These are phyloP conservation scores for Zaprionus davidi DNA, from an alignment of 1,140 invertebrate genomes.

Conservation along the genomic window DNA sequence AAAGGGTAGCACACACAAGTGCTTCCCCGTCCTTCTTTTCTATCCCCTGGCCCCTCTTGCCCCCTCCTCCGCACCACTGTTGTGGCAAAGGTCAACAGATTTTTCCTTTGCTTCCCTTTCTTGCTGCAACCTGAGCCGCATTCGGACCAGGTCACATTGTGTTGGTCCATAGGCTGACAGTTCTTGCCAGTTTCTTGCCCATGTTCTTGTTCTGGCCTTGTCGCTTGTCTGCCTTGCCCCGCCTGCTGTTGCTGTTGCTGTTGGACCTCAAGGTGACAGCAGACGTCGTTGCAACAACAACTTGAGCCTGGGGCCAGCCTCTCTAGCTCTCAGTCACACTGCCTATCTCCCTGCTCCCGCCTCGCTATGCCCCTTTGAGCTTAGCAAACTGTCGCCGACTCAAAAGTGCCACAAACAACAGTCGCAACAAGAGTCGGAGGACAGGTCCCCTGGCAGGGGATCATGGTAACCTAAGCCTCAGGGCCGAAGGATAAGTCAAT, in stretches of 20 bases:
- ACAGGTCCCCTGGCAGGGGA: constrained; percentile 18
- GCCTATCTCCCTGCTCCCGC: not conserved
- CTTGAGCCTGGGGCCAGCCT: constrained; percentile 53
- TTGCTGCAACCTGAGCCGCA: constrained; percentile 25
- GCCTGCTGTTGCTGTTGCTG: constrained; percentile 7
- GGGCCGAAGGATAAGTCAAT: not conserved
- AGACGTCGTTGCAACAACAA: constrained; percentile 37
- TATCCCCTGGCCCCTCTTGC: not conserved
- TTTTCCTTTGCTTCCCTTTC: constrained; percentile 26
- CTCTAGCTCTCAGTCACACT: not conserved
- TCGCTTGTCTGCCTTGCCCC: not conserved
- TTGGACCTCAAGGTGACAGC: constrained; percentile 66
- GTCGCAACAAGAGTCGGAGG: constrained; percentile 14
- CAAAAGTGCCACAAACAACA: constrained; percentile 22
- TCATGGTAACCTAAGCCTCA: not conserved
- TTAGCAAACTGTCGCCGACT: constrained; percentile 37
- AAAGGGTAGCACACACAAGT: constrained; percentile 71
- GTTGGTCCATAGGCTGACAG: constrained; percentile 65
- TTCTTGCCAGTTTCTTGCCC: constrained; percentile 50
- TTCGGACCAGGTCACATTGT: constrained; percentile 53
- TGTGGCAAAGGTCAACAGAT: constrained; percentile 73
- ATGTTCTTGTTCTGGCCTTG: constrained; percentile 27
- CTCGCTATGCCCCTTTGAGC: not conserved
- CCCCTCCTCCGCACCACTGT: constrained; percentile 4
- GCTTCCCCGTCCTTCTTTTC: constrained; percentile 47